Evolutionary conservation across 2,888 invertebrate genomes (phyloP).

Genomic region (Sphecodes monilicornis): DNA sequence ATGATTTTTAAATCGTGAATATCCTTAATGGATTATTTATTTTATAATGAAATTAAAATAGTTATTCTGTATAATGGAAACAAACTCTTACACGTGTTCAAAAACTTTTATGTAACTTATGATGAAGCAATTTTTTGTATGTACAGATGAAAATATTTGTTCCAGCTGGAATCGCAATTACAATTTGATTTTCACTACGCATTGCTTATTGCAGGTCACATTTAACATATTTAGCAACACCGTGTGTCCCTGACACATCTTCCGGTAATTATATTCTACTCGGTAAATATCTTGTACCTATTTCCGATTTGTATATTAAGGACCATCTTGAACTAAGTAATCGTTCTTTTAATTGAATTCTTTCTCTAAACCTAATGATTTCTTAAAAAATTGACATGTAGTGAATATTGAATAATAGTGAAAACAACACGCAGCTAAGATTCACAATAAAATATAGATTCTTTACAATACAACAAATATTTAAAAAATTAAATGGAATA

Average conservation of each 20-base stretch:
- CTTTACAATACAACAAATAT: background rate
- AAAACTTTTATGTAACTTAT: background rate
- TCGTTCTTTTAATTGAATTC: background rate
- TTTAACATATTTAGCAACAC: slow-evolving; percentile 73
- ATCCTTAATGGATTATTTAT: background rate
- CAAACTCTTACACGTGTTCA: background rate
- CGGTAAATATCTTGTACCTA: slow-evolving; percentile 24
- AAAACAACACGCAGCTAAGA: background rate
- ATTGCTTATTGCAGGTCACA: slow-evolving; percentile 24
- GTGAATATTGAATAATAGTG: background rate
- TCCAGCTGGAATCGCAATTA: background rate
- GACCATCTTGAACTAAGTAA: background rate
- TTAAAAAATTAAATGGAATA: background rate
- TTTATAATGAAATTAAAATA: background rate
- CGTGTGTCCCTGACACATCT: slow-evolving; percentile 74
- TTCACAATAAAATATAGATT: background rate
- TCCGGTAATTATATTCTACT: slow-evolving; percentile 36
- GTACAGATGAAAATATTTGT: background rate
- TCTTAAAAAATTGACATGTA: background rate
- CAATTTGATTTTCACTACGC: slow-evolving; percentile 6
- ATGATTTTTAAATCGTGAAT: background rate
- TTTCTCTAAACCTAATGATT: background rate
- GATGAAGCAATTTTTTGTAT: background rate
- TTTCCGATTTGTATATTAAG: background rate
- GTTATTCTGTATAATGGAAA: background rate